phyloP scores from a whole-genome alignment of 2,113 vertebrate species.

The Hydrochoerus hydrochaeris region DNA sequence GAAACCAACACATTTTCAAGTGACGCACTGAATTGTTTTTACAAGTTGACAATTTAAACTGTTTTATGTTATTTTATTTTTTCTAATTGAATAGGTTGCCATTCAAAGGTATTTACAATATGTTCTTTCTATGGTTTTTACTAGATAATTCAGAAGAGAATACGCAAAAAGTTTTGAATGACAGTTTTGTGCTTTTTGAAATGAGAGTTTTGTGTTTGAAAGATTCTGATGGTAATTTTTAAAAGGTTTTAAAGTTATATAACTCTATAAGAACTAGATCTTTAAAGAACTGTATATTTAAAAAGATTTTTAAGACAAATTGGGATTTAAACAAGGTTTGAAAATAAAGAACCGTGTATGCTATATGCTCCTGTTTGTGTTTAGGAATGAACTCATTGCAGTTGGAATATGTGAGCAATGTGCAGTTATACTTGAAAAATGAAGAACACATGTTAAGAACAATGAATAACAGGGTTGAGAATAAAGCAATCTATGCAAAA shows the following conservation, averaged over 20 bases:
- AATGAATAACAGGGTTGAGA: neutral
- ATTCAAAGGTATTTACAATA: neutral
- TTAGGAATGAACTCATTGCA: neutral
- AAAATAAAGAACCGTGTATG: neutral
- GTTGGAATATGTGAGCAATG: neutral
- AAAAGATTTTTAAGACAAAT: neutral
- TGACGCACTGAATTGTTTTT: neutral
- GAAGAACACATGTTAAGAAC: neutral
- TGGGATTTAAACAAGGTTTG: neutral
- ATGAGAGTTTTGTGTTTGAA: neutral
- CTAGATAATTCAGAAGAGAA: neutral
- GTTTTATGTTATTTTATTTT: neutral
- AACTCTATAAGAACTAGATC: neutral
- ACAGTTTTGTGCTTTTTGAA: neutral
- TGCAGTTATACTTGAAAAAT: neutral
- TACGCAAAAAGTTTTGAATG: neutral
- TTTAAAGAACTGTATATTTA: neutral
- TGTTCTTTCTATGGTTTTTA: neutral
- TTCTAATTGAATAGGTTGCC: neutral
- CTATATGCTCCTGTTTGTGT: neutral
- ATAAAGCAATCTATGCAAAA: neutral
- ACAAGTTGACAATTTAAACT: neutral
- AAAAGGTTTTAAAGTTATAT: neutral
- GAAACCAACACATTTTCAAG: neutral
- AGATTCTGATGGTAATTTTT: neutral